A percentile compares a stretch with the other conserved stretches of the same genome.
These are phyloP conservation scores for Lepidurus couesii DNA, from an alignment of 1,140 invertebrate species.

Conservation along the genomic window DNA sequence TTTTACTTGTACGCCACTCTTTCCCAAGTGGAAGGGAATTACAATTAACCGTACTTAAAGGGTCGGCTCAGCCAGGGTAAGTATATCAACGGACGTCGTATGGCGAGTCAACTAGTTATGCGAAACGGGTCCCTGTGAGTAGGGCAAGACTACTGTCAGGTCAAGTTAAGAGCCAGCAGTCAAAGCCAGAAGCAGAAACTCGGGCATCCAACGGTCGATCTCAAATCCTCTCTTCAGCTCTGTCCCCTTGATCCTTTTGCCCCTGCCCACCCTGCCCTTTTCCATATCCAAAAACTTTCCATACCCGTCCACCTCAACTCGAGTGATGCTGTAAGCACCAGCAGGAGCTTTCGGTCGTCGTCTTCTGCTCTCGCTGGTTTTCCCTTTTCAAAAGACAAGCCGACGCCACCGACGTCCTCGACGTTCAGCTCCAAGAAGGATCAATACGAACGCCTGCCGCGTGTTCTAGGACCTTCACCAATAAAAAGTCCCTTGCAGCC, in stretches of 20 bases:
- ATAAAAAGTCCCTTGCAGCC: slow-evolving; percentile 6
- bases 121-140: background rate
- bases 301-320: slow-evolving; percentile 13
- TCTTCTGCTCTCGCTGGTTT: slow-evolving; percentile 17
- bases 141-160: background rate
- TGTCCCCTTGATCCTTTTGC: background rate
- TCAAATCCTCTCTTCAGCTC: background rate
- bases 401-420: slow-evolving; percentile 3
- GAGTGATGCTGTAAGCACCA: slow-evolving; percentile 21
- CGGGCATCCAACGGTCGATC: background rate
- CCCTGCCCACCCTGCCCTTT: background rate
- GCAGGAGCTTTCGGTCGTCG: slow-evolving; percentile 1
- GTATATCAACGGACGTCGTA: background rate
- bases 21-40: background rate
- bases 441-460: slow-evolving; percentile 20
- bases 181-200: slow-evolving; percentile 18
- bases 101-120: background rate
- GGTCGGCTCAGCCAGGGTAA: background rate
- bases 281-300: background rate
- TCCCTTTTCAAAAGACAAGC: slow-evolving; percentile 19
- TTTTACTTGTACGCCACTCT: background rate
- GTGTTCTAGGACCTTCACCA: slow-evolving; percentile 8
- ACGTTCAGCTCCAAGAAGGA: slow-evolving; percentile 14
- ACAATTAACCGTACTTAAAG: background rate
- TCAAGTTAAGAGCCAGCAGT: slow-evolving; percentile 9